Base-by-base conservation (phyloP, 2,113 vertebrate species). In the Sinosuthora webbiana region DNA sequence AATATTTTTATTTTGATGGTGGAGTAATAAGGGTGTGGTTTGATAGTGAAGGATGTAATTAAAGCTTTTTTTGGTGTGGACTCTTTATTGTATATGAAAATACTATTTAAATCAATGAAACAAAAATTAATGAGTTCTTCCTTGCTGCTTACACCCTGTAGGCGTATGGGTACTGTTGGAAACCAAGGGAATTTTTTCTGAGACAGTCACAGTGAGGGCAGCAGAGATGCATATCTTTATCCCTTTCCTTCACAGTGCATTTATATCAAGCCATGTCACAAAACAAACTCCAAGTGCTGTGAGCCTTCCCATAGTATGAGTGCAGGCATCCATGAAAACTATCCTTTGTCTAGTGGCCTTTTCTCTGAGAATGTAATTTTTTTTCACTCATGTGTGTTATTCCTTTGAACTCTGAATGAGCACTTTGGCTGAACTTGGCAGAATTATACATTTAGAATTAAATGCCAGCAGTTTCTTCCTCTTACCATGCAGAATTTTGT, bases 301-400 rank as follows among this genome's bases (percentile, higher is more conserved):
- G 83, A 97, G 90, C 91, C 81, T 95, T 96, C 93, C 94, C 96
- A 96, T 96, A 96, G 93, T 96, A 89, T 81, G 76, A 86, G 93
- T 90, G 94, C 95, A 97, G 77, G 87, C 97, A 98, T 94, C 96
- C 96, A 75, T 97, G 97, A 97, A 96, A 71, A 87, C 88, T 75
- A 1, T 84, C 95, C 91, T 97, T 97, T 96, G 88, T 96, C 71
- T 79, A 50, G 64, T 60, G 90, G 91, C 71, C 74, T 96, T 97
- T 97, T 95, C 95, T 94, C 95, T 95, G 96, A 90, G 95, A 94
- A 93, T 84, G 89, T 93, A 79, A 75, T 90, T 95, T 96, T 95
- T 95, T 97, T 95, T 91, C 91, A 91, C 82, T 96, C 53, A 88
- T 94, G 53, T 94, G 95, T 96, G 82, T 95, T 96, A 96, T 95